Percentiles rank a stretch among this genome's conserved stretches.
phyloP scores from a whole-genome alignment of 2,113 vertebrate species.

The Lepidothrix coronata region DNA sequence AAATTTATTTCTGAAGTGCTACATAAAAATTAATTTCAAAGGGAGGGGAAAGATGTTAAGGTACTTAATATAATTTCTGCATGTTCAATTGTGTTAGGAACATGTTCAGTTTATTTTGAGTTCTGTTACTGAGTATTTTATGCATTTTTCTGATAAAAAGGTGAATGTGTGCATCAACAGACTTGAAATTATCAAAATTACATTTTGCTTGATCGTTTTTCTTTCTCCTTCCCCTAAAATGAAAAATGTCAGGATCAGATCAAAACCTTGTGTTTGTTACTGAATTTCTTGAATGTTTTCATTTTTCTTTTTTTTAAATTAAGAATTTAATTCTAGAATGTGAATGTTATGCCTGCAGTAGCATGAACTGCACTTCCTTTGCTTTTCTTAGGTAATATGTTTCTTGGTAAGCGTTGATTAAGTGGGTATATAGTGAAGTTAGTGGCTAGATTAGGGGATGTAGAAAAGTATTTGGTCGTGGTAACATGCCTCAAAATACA shows the following conservation, averaged over 20 bases:
- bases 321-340: background rate
- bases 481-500: background rate
- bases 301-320: background rate
- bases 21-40: background rate
- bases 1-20: background rate
- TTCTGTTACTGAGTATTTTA: background rate
- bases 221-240: fast-evolving
- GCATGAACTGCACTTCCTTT: background rate
- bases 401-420: background rate
- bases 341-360: background rate
- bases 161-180: background rate
- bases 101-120: background rate
- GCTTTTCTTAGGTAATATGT: background rate
- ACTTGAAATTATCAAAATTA: background rate
- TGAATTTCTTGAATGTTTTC: background rate
- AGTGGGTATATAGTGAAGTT: background rate
- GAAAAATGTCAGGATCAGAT: background rate
- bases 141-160: background rate
- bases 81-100: background rate
- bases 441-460: background rate
- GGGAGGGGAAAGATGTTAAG: background rate
- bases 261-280: background rate
- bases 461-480: background rate
- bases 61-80: background rate
- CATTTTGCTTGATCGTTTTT: background rate